phyloP scores from a whole-genome alignment of 2,113 vertebrate species.

The Casuarius casuarius region DNA sequence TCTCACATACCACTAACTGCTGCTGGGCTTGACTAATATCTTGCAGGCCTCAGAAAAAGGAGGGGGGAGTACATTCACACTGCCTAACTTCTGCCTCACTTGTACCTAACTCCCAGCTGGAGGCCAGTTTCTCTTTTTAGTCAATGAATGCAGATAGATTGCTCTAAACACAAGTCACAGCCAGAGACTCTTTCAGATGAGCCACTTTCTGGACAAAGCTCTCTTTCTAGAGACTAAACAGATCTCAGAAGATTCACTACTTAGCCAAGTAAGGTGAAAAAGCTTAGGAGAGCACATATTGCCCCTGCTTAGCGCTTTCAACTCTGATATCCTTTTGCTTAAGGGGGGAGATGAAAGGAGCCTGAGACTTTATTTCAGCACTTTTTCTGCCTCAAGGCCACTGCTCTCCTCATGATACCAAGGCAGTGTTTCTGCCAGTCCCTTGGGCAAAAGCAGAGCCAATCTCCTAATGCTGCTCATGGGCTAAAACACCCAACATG shows the following conservation, averaged over 20 bases:
- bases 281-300: neutral
- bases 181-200: neutral
- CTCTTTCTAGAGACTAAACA: neutral
- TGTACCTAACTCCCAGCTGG: neutral
- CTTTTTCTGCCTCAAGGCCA: neutral
- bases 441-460: neutral
- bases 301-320: neutral
- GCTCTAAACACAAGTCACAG: neutral
- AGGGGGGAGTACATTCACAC: neutral
- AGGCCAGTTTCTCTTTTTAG: neutral
- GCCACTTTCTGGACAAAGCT: neutral
- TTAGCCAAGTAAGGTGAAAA: neutral
- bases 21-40: accelerated
- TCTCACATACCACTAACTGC: neutral
- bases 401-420: neutral
- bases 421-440: neutral
- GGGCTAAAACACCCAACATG: neutral
- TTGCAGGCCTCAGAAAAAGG: neutral
- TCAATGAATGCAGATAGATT: accelerated
- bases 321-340: neutral
- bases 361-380: too few relatives aligned
- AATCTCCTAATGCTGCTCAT: neutral
- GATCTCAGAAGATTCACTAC: neutral
- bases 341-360: too few relatives aligned
- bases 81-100: neutral